Percentiles rank a stretch among this genome's conserved stretches.
Evolutionary conservation across 1,140 invertebrate species (phyloP).

Genomic region (Potamilus streckersoni): DNA sequence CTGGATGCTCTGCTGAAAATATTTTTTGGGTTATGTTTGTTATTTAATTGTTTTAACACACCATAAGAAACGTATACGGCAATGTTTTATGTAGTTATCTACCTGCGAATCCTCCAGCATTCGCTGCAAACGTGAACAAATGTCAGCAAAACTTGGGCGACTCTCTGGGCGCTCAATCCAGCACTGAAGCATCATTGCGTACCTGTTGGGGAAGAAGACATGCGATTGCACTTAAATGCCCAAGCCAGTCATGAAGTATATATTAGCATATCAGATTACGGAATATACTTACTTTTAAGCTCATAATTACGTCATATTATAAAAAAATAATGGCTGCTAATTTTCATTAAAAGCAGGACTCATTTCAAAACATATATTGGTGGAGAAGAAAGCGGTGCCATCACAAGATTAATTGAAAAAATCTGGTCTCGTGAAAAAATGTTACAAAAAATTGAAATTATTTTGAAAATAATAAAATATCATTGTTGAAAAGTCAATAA

Average conservation of each 20-base stretch:
- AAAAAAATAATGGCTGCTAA: background rate
- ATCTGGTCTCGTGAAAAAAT: too few species aligned
- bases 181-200: conserved; percentile 62
- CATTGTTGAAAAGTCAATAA: too few species aligned
- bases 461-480: too few species aligned
- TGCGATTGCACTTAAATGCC: too few species aligned
- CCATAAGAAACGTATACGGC: too few species aligned
- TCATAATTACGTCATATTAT: background rate
- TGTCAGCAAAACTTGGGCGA: conserved; percentile 51
- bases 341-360: background rate
- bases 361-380: background rate
- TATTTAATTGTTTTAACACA: too few species aligned
- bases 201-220: conserved; percentile 33
- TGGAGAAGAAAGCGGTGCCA: too few species aligned
- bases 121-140: conserved; percentile 45
- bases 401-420: too few species aligned
- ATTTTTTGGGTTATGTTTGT: too few species aligned
- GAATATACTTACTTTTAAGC: background rate
- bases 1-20: too few species aligned
- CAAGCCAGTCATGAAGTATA: background rate
- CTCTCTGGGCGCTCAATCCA: conserved; percentile 54
- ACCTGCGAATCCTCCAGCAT: conserved; percentile 63
- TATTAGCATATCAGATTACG: background rate
- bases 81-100: background rate
- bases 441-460: too few species aligned